Base-by-base conservation (phyloP, 2,888 invertebrate genomes). In the Drosophila multiciliata region DNA sequence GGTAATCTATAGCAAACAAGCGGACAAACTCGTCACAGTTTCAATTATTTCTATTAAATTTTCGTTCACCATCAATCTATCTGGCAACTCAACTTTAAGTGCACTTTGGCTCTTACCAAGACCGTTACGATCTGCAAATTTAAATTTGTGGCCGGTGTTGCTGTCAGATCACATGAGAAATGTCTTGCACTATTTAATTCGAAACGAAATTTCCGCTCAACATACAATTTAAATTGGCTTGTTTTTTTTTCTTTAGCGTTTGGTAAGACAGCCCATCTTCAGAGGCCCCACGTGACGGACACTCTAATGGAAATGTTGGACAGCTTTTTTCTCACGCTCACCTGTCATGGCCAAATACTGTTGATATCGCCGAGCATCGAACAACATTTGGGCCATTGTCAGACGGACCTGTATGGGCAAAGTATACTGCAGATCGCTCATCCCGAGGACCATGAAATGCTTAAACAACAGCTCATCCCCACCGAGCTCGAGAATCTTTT, bases 331-430 rank as follows among this genome's bases (percentile, higher is more conserved):
- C 93, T 98, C 73, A 96, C 97, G 26, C 94, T 97, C 38, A 96
- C 97, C 26, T 95, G 96, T 71, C 94, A 95, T 65, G 98, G 98
- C 23, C 96, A 97, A 92, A 96, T 98, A 87, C 95, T 98, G 75
- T 96, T 97, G 91, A 95, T 98, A 38, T 97, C 98, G 36, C 96
- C 96, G 61, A 96, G 96, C 82, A 95, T 98, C 35, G 97, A 97
- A 92, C 95, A 96, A 86, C 95, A 97, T 86, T 94, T 98, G 80
- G 98, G 98, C 66, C 97, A 98, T 93, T 95, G 96, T 86, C 96
- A 96, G 96, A 95, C 96, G 87, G 98, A 98, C 92, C 94, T 98
- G 81, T 95, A 98, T 91, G 97, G 96, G 20, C 96, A 96, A 93
- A 97, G 96, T 84, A 92, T 98, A 92, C 96, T 96, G 94, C 95